phyloP scores from a whole-genome alignment of 2,888 invertebrate genomes.

The Cyclophora punctaria region DNA sequence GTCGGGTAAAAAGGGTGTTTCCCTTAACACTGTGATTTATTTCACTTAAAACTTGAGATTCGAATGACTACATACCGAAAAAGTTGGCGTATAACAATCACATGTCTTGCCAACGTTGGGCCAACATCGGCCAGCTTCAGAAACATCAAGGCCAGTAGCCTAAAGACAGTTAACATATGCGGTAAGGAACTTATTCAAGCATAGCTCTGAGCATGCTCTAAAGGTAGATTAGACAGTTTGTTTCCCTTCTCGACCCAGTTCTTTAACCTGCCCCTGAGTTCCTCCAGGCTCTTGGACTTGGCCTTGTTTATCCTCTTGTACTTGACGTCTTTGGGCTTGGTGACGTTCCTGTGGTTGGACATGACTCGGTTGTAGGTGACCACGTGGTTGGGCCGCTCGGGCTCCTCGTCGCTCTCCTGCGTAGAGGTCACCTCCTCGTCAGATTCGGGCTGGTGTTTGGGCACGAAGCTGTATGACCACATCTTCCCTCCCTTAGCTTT shows the following conservation, averaged over 20 bases:
- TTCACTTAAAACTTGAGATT: too few species aligned
- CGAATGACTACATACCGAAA: too few species aligned
- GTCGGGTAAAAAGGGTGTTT: not conserved
- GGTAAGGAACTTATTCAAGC: constrained; percentile 66
- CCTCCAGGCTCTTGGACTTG: constrained; percentile 91
- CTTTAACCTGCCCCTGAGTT: constrained; percentile 85
- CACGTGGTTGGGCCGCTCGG: constrained; percentile 72
- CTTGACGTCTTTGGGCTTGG: constrained; percentile 93
- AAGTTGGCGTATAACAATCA: too few species aligned
- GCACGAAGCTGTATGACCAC: constrained; percentile 71
- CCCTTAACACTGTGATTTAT: too few species aligned
- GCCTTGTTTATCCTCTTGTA: constrained; percentile 93
- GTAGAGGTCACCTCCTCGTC: constrained; percentile 63
- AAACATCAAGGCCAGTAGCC: too few species aligned
- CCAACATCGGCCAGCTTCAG: too few species aligned
- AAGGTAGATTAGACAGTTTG: constrained; percentile 78
- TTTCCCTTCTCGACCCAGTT: constrained; percentile 90
- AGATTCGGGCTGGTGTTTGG: constrained; percentile 62
- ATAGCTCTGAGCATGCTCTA: constrained; percentile 80
- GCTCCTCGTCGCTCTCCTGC: constrained; percentile 60
- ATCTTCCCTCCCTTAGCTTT: constrained; percentile 44
- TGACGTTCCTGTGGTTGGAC: constrained; percentile 92
- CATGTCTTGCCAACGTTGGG: too few species aligned
- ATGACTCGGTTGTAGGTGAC: constrained; percentile 89
- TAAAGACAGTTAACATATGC: not conserved